Conservation (phyloP, 2,113 vertebrate genomes). For the Cyanoramphus novaezelandiae region DNA sequence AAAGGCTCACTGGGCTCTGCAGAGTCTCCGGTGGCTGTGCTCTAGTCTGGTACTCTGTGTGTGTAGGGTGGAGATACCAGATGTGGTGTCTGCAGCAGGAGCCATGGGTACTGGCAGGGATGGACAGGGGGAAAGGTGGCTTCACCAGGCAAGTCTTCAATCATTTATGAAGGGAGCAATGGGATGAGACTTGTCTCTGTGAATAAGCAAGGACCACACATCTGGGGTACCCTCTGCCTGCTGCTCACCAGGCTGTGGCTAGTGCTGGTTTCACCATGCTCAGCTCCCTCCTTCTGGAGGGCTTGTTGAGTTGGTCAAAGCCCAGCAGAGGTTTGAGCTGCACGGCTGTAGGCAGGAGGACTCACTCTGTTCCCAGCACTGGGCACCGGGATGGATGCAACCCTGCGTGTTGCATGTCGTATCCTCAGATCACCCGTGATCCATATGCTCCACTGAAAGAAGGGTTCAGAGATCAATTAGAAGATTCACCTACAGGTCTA, state of each 20-base stretch:
- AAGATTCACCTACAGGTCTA: background rate
- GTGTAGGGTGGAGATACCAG: background rate
- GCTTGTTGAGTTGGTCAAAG: background rate
- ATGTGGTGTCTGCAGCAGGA: background rate
- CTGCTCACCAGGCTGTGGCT: background rate
- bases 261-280: background rate
- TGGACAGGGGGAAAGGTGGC: background rate
- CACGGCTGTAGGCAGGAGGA: background rate
- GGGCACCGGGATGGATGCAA: rapidly evolving
- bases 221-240: background rate
- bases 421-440: background rate
- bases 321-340: background rate
- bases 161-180: background rate
- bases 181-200: background rate
- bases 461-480: background rate
- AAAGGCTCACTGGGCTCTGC: rapidly evolving
- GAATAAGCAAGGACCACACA: background rate
- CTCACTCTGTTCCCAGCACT: rapidly evolving
- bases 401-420: rapidly evolving
- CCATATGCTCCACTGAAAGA: rapidly evolving
- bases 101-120: background rate
- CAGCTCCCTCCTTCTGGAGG: background rate
- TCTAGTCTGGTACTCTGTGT: rapidly evolving
- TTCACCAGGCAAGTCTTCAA: background rate
- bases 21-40: background rate